Base-by-base conservation (phyloP, 35 echinoderm and acorn worm genomes). In the Holothuria glaberrima region DNA sequence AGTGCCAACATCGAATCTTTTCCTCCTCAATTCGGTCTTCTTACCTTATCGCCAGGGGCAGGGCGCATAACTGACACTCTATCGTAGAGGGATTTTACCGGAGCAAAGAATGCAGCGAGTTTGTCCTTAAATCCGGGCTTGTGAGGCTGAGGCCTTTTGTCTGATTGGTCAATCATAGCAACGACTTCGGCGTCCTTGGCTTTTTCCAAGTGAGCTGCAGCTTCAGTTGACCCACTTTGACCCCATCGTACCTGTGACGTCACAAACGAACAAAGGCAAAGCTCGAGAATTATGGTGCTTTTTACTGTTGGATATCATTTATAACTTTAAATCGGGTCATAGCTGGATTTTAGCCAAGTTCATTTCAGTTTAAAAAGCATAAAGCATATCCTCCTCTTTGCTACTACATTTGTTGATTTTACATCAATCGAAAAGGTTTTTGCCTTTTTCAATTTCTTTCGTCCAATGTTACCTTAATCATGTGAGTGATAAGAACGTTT, bases 201-300 rank as follows among this genome's bases (percentile, higher is more conserved):
- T 65, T 99, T 99, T 68, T 99, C 97, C 20, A 99, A 80, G 68
- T 99, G 90, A 54, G 97, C 87, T 9, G 93, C 97, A 24, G 93
- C 97, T 61, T 99, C 97, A 0, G 97, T 99, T 58, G 90, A 99
- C 0, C 97, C 97, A 45, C 81, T 88, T 20, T 93, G 90, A 19
- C 97, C 97, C 97, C 97, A 99, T 69, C 91, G 88, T 18, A 99
- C 97, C 97, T 99, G 58, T 44, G 54, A 85, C 13, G 25, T 33
- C 33, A 84, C 19, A 19, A 83, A 54, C 7, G 7, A 54, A 54
- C 50, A 54, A 54, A 14, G 5, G 50, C 12, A 54, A 54, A 0
- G 50, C 2, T 41, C 36, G 36, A 41, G 2, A 7, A 41, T 41
- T 41, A 41, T 7, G 36, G 7, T 41, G 36, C 2, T 7, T 7